These are phyloP conservation scores for Pachyuromys duprasi DNA, from an alignment of 2,797 vertebrate genomes.

Conservation along the genomic window DNA sequence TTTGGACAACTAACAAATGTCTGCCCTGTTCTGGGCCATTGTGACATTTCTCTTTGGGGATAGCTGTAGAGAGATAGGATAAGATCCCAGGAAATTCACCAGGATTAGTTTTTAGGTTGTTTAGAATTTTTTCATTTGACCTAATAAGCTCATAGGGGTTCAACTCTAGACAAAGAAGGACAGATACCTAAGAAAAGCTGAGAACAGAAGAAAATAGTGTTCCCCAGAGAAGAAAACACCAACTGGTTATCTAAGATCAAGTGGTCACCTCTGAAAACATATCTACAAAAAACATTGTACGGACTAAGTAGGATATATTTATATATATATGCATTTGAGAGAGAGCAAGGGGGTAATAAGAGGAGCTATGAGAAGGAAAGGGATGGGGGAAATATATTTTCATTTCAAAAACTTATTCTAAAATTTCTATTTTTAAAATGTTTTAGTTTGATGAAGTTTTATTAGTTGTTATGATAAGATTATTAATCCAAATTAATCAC, in stretches of 20 bases:
- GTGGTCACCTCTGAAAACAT: background rate
- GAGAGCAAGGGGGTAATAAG: background rate
- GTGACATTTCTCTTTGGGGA: slow-evolving; percentile 23
- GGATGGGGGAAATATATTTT: background rate
- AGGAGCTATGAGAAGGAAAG: background rate
- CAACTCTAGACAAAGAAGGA: background rate
- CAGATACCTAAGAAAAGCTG: background rate
- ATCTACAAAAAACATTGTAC: background rate
- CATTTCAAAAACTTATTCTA: background rate
- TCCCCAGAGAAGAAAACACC: background rate
- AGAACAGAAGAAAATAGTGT: background rate
- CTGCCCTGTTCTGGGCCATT: background rate
- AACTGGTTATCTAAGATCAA: background rate
- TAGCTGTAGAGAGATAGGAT: background rate
- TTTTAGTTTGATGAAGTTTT: slow-evolving; percentile 30
- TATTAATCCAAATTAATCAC: slow-evolving; percentile 32
- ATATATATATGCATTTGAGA: background rate
- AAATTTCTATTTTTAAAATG: slow-evolving; percentile 17
- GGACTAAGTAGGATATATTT: background rate
- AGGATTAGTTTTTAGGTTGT: slow-evolving; percentile 28
- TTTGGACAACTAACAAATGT: background rate
- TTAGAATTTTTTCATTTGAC: slow-evolving; percentile 19
- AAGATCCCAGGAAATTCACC: slow-evolving; percentile 26
- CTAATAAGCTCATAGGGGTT: background rate
- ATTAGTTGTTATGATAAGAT: background rate